phyloP scores from a whole-genome alignment of 2,888 invertebrate genomes.

The Theretra japonica region DNA sequence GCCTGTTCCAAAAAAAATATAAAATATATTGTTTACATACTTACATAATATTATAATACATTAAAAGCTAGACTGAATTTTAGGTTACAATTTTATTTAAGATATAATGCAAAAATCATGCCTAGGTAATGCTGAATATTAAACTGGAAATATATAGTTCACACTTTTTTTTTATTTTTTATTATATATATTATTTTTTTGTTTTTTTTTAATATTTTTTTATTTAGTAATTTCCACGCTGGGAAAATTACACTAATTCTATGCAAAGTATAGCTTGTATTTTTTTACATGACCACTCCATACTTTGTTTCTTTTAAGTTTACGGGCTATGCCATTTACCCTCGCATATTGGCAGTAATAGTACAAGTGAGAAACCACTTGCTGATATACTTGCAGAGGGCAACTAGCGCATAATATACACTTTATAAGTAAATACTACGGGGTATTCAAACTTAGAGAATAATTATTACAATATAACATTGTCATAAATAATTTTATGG shows the following conservation, averaged over 20 bases:
- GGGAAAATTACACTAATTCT: conserved; percentile 95
- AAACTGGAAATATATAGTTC: conserved; percentile 83
- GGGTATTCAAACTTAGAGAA: not conserved
- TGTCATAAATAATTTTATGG: not conserved
- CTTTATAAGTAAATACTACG: not conserved
- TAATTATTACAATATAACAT: not conserved
- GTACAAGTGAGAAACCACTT: conserved; percentile 73
- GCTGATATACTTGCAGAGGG: conserved; percentile 45
- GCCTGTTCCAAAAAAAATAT: conserved; percentile 62
- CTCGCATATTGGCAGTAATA: conserved; percentile 82
- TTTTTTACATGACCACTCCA: conserved; percentile 83
- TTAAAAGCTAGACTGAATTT: conserved; percentile 78
- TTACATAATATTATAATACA: conserved; percentile 66
- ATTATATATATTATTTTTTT: conserved; percentile 51
- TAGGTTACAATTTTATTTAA: conserved; percentile 69
- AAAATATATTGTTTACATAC: conserved; percentile 60
- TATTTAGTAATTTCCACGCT: conserved; percentile 85
- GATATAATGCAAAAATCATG: conserved; percentile 81
- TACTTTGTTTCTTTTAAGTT: conserved; percentile 80
- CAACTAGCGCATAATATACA: conserved; percentile 37
- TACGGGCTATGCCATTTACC: conserved; percentile 83
- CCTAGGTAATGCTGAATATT: conserved; percentile 85
- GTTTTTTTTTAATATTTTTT: conserved; percentile 62
- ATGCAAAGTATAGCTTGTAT: conserved; percentile 97
- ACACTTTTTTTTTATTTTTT: conserved; percentile 73